Evolutionary conservation across 2,888 invertebrate species (phyloP).

Genomic region (Archaeoteleia sp.): DNA sequence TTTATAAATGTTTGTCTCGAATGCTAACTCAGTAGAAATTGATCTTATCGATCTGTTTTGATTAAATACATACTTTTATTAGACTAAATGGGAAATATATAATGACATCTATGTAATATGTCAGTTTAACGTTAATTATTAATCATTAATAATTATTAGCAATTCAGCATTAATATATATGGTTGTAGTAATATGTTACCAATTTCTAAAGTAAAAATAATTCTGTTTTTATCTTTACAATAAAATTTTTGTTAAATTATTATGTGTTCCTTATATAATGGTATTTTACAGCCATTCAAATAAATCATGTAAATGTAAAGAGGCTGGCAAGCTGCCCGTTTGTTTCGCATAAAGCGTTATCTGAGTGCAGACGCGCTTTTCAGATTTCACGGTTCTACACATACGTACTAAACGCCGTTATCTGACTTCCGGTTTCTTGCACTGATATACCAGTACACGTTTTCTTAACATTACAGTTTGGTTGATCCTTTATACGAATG

Average conservation of each 20-base stretch:
- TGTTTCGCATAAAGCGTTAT: conserved; percentile 60
- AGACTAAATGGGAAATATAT: too few species aligned
- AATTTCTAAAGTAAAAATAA: too few species aligned
- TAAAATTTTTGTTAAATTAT: conserved; percentile 13
- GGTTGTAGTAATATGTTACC: too few species aligned
- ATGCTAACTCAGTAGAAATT: too few species aligned
- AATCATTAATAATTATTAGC: too few species aligned
- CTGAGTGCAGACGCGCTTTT: conserved; percentile 55
- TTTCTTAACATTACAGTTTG: conserved; percentile 11
- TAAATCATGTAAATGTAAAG: conserved; percentile 38
- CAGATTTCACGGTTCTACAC: conserved; percentile 64
- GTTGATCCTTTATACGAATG: conserved; percentile 27
- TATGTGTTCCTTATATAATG: conserved; percentile 11
- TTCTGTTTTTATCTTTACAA: too few species aligned
- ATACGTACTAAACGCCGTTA: conserved; percentile 57
- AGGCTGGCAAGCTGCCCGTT: conserved; percentile 43
- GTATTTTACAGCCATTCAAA: conserved; percentile 18
- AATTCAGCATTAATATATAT: too few species aligned
- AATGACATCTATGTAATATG: too few species aligned
- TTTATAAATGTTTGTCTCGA: too few species aligned
- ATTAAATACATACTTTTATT: too few species aligned
- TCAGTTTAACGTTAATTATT: too few species aligned
- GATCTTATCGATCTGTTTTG: too few species aligned
- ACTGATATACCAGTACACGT: conserved; percentile 21
- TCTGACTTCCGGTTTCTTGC: conserved; percentile 50